Evolutionary conservation across 2,888 invertebrate species (phyloP).

Genomic region (Penaeus monodon): DNA sequence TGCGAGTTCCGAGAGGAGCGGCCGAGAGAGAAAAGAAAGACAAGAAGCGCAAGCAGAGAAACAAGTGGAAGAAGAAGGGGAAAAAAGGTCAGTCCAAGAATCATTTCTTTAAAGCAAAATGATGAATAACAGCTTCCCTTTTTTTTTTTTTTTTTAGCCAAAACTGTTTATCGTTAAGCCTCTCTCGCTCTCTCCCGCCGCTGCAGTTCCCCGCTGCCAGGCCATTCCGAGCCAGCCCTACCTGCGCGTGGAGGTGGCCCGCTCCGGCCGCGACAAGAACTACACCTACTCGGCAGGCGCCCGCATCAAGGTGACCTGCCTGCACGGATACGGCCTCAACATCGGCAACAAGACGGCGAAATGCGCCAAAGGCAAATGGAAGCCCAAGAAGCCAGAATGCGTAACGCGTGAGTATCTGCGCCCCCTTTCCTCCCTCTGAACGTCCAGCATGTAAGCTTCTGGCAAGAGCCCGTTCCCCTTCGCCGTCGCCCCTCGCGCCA

Average conservation of each 20-base stretch:
- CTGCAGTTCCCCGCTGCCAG: conserved; percentile 75
- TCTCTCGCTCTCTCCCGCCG: conserved; percentile 14
- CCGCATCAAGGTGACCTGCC: conserved; percentile 81
- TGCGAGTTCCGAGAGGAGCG: conserved; percentile 34
- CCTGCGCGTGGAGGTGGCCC: conserved; percentile 79
- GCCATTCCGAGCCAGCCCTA: conserved; percentile 76
- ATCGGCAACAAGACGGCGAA: conserved; percentile 83
- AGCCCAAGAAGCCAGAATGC: conserved; percentile 84
- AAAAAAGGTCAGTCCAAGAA: conserved; percentile 37
- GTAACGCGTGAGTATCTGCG: conserved; percentile 72
- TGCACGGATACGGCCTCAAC: conserved; percentile 83
- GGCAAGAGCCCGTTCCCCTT: no score
- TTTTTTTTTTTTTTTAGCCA: no score
- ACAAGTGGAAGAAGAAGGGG: conserved; percentile 56
- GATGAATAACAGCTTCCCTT: no score
- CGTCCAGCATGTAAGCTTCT: not conserved
- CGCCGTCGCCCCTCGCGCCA: no score
- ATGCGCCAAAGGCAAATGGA: conserved; percentile 86
- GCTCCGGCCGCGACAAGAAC: conserved; percentile 80
- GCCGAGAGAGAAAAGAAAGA: conserved; percentile 35
- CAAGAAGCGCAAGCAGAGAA: conserved; percentile 50
- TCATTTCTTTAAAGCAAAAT: no score
- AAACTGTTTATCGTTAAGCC: not conserved
- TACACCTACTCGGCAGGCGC: conserved; percentile 83
- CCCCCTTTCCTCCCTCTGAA: not conserved